phyloP scores from a whole-genome alignment of 1,140 invertebrate genomes.

The Forficula auricularia region DNA sequence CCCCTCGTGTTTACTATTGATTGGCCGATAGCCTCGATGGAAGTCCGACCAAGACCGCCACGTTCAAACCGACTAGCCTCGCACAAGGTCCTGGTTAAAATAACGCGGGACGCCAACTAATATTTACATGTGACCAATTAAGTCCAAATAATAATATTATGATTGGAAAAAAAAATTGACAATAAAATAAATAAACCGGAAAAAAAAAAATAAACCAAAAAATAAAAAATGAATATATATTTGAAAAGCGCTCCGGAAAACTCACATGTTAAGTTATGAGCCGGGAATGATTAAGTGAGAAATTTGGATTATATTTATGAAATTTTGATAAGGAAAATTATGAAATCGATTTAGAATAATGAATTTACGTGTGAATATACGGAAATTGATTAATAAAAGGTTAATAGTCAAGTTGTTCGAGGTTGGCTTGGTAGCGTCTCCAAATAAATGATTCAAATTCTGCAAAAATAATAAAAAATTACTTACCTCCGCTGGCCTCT shows the following conservation, averaged over 20 bases:
- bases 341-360: neutral
- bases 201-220: neutral
- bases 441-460: no score
- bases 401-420: neutral
- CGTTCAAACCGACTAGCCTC: constrained; percentile 15
- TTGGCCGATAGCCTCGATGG: constrained; percentile 15
- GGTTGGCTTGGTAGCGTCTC: constrained; percentile 1
- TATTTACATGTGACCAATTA: neutral
- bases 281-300: no score
- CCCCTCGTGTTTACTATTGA: constrained; percentile 13
- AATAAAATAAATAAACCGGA: neutral
- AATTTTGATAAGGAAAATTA: neutral
- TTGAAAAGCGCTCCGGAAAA: neutral
- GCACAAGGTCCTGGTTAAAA: constrained; percentile 2
- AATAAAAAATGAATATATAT: neutral
- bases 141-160: neutral
- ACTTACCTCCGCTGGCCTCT: constrained; percentile 73
- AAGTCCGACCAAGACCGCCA: constrained; percentile 13
- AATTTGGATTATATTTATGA: neutral
- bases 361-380: neutral
- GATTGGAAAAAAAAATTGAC: neutral
- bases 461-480: constrained; percentile 6
- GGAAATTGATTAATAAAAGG: neutral
- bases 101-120: constrained; percentile 1
- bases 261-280: neutral